phyloP scores from a whole-genome alignment of 2,888 invertebrate species.

The Drosophila borborema region DNA sequence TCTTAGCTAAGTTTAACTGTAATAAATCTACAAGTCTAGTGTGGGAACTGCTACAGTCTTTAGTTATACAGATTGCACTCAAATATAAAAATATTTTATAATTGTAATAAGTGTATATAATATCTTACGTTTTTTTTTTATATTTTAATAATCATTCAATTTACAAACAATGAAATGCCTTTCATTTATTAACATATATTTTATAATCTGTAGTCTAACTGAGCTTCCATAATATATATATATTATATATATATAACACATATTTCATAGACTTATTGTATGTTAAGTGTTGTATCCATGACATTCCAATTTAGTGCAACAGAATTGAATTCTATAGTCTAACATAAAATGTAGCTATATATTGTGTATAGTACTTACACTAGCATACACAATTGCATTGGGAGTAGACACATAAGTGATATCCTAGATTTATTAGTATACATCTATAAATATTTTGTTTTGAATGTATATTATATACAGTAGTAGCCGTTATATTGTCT shows the following conservation, averaged over 20 bases:
- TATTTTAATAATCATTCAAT: background rate
- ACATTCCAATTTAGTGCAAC: background rate
- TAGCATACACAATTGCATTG: too few species aligned
- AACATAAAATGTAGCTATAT: background rate
- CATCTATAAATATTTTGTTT: background rate
- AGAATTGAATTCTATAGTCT: background rate
- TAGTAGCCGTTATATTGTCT: background rate
- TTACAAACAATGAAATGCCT: background rate
- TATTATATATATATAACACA: too few species aligned
- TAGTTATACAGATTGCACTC: background rate
- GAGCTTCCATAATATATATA: too few species aligned
- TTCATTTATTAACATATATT: background rate
- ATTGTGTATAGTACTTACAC: background rate
- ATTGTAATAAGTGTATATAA: background rate
- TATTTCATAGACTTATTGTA: background rate
- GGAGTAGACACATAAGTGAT: too few species aligned
- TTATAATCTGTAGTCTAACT: background rate
- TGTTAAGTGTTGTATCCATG: background rate
- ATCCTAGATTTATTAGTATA: background rate
- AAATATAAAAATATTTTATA: background rate
- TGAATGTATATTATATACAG: too few species aligned
- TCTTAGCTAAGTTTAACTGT: conserved; percentile 1
- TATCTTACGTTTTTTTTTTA: background rate
- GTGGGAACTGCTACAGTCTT: background rate
- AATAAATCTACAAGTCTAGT: too few species aligned